Conservation (phyloP, 2,888 invertebrate genomes). For the Agrilus mali region DNA sequence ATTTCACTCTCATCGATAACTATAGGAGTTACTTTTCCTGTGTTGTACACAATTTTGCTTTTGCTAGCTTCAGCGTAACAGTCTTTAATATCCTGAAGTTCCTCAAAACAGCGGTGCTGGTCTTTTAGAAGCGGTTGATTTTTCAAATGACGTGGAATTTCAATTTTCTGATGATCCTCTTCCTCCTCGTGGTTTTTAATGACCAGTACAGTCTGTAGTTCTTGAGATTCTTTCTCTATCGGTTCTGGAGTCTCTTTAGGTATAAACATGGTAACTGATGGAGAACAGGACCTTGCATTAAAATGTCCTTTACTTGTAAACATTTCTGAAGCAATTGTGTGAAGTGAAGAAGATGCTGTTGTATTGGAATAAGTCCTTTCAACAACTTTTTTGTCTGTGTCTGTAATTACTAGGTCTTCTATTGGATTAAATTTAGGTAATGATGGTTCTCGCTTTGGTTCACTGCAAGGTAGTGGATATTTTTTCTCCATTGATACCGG, state of each 20-base stretch:
- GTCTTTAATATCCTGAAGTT: conserved; percentile 24
- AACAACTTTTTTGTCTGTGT: conserved; percentile 18
- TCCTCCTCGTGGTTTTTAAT: background rate
- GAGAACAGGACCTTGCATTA: conserved; percentile 27
- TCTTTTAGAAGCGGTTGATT: background rate
- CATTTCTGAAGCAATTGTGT: conserved; percentile 27
- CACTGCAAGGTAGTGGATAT: conserved; percentile 17
- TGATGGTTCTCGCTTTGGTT: conserved; percentile 8
- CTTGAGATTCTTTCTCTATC: no score
- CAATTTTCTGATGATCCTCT: conserved; percentile 8
- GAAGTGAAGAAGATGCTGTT: conserved; percentile 15
- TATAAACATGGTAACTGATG: conserved; percentile 26
- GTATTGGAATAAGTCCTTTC: conserved; percentile 19
- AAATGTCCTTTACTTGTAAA: conserved; percentile 33
- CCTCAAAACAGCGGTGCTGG: conserved; percentile 6
- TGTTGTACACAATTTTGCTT: background rate
- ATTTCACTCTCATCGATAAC: conserved; percentile 17
- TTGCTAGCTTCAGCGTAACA: conserved; percentile 20
- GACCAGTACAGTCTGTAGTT: no score
- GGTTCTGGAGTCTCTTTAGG: conserved; percentile 14
- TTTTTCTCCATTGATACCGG: conserved; percentile 21
- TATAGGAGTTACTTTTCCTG: conserved; percentile 12
- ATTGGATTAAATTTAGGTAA: conserved; percentile 21
- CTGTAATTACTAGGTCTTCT: conserved; percentile 24
- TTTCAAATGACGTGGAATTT: conserved; percentile 1